Base-by-base conservation (phyloP, 2,888 invertebrate species). In the Pseudococcus longispinus region DNA sequence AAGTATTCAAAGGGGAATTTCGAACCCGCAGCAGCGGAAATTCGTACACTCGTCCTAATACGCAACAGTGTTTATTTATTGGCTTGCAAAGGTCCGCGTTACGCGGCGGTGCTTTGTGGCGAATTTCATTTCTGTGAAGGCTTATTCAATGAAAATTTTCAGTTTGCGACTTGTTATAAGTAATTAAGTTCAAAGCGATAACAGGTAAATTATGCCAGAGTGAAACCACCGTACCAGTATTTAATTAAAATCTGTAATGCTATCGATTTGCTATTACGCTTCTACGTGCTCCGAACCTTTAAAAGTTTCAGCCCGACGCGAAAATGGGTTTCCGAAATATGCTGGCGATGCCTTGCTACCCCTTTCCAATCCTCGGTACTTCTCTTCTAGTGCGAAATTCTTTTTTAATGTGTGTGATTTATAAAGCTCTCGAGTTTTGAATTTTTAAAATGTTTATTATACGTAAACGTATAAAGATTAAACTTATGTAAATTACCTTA, bases 61-160 rank as follows among this genome's bases (percentile, higher is more conserved):
- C 70, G 70, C 70, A 70, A 70, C 70, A 70, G 70, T 70, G 70
- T 70, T 70, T 70, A 70, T 70, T 70, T 70, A 70, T 70, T 70
- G 29, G 70, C 70, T 70, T 29, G 26, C 8, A 29, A 70, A 29
- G 70, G 70, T 70, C 70, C 51, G 3, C 29, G 32, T 70, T 18
- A 3, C 32, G 29, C 5, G 70, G 32, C 65, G 29, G 0, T 6
- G 70, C 29, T 29, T 70, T 70, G 70, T 70, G 70, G 70, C 70
- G 70, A 70, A 70, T 70, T 70, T 70, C 70, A 70, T 70, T 70
- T 70, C 18, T n/a, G 2, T n/a, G 23, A 20, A 4, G 23, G 23
- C 60, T 32, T 70, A 29, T 29, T 70, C 15, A 29, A 70, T 70
- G 70, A 70, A 70, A 70, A 70, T 70, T 70, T 70, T 70, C 70